Base-by-base conservation (phyloP, 2,888 invertebrate genomes). In the Epicampocera succincta region DNA sequence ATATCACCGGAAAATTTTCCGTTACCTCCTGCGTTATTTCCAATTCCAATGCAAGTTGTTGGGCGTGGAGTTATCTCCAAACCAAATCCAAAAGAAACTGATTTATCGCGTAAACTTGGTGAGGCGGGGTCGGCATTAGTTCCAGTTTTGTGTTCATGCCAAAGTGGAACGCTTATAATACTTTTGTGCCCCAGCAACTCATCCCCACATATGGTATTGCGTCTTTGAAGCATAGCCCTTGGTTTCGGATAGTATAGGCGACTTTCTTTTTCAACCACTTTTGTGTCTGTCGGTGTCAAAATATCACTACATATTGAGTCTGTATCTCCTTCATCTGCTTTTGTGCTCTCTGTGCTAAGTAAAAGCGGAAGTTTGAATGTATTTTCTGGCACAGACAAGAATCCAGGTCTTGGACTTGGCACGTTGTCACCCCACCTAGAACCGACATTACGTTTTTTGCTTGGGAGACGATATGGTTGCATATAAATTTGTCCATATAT, bases 131-230 rank as follows among this genome's bases (percentile, higher is more conserved):
- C 90, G 38, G 88, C 87, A 69, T 68, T 76, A 12, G 74, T 54
- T 11, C 92, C 92, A 65, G 92, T 92, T 87, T 94, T 94, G 83
- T 95, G 92, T 87, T 95, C 94, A 85, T 93, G 94, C 95, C 96
- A 96, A 85, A 95, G 94, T 92, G 94, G 92, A 68, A 91, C 91
- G 76, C 88, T 88, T 25, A 87, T 85, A 50, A 87, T 76, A 84
- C 88, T 87, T 42, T 90, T 89, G 83, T 88, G 87, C 56, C 88
- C 87, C 68, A 88, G 87, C 86, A 95, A 94, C 92, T 95, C 94
- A 87, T 96, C 95, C 15, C 98, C 97, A 86, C 97, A 95, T 84
- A 98, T 96, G 1, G 97, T 96, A 85, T 98, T 97, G 17, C 98
- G 92, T 12, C 98, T 93, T 89, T 96, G 96, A 44, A 95, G 92